Conservation (phyloP, 2,797 vertebrate genomes). For the Pseudotriccus pelzelni region DNA sequence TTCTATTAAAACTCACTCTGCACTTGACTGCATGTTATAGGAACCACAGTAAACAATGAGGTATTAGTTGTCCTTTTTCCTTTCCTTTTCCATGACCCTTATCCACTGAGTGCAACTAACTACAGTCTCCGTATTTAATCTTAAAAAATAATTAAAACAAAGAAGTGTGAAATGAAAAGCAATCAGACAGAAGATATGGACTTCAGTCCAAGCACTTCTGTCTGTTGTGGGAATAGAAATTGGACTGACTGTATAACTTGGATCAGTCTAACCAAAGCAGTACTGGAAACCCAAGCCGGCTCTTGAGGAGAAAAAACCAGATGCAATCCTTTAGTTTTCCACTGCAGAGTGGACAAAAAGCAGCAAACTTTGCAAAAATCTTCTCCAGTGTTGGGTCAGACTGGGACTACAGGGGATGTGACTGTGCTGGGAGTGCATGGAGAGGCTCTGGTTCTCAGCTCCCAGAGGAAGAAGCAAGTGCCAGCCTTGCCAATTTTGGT, state of each 20-base stretch:
- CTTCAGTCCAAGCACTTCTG: not conserved
- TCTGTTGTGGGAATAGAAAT: slow-evolving; percentile 32
- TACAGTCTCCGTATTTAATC: slow-evolving; percentile 26
- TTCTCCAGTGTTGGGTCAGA: not conserved
- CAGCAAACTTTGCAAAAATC: not conserved
- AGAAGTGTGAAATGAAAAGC: slow-evolving; percentile 70
- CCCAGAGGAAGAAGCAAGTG: not conserved
- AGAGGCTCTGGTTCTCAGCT: not conserved
- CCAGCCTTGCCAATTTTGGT: not conserved
- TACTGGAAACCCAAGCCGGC: not conserved
- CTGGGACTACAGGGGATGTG: not conserved
- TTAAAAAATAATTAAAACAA: slow-evolving; percentile 69
- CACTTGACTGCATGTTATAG: not conserved
- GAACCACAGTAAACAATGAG: not conserved
- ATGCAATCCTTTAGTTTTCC: not conserved
- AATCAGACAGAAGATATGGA: slow-evolving; percentile 47
- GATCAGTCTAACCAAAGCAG: not conserved
- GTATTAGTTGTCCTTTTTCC: not conserved
- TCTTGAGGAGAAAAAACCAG: not conserved
- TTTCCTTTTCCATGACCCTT: slow-evolving; percentile 49
- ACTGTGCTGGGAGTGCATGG: not conserved
- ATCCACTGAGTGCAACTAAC: slow-evolving; percentile 30
- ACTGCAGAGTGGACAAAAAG: not conserved
- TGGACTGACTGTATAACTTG: not conserved
- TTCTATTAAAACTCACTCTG: slow-evolving; percentile 37